Evolutionary conservation across 2,888 invertebrate genomes (phyloP), one percentile per base, ranked within the genome.

Genomic region (Tupiocoris notatus): DNA sequence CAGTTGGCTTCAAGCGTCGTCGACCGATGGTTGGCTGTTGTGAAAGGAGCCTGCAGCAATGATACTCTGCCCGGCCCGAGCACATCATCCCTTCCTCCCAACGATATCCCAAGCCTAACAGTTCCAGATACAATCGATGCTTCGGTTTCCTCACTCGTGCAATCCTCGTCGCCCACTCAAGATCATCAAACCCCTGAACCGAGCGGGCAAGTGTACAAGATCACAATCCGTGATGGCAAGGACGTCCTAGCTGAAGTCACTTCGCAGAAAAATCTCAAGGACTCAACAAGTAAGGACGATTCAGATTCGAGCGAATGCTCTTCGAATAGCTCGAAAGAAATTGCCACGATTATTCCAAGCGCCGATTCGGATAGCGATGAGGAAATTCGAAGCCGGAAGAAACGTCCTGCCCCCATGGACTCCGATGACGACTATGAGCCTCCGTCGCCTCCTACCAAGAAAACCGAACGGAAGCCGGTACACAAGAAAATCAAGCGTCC

Each of bases 11-110:
- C 89, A 76, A 90, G 91, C 81, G 86, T 96, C 77, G 95, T 96
- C 24, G 93, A 94, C 82, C 92, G 92, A 83, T 96, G 96, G 96
- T 86, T 95, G 81, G 91, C 91, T 84, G 91, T 94, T 76, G 94
- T 96, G 1, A 94, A 95, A 84, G 86, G 88, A 77, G 87, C 88
- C 87, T 77, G 85, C 87, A 81, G 82, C 65, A 39, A 39, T 12
- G 78, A 77, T 17, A 20, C 76, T 6, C 39, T 23, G 9, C 57
- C 75, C 57, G 25, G 20, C 25, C 17, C 54, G 6, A 39, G 39
- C 39, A 39, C 23, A 2, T 58, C 71, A 3, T 54, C 58, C 16
- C 20, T 59, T 59, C 59, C 59, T 39, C 12, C 39, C 12, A 39
- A 39, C 39, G 39, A 39, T 12, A 12, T 12, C 39, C 39, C 3